phyloP scores from a whole-genome alignment of 53 echinoderm and acorn worm species.

The Astropecten irregularis region DNA sequence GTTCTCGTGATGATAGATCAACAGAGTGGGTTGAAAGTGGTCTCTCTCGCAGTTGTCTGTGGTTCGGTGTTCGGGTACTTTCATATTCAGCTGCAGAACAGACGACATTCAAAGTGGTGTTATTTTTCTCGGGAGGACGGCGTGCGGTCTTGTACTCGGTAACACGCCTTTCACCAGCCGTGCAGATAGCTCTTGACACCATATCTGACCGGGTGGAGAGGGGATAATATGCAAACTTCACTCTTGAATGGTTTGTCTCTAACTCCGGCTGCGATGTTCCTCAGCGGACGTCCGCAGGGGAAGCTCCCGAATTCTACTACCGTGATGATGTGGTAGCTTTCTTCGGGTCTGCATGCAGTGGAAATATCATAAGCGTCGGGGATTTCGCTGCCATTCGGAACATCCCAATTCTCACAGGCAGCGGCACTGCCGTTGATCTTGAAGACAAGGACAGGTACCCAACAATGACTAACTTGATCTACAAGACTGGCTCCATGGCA shows the following conservation, averaged over 20 bases:
- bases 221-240: slow-evolving; percentile 71
- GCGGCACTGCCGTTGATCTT: slow-evolving; percentile 17
- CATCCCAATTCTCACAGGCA: slow-evolving; percentile 66
- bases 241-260: slow-evolving; percentile 20
- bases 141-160: neutral
- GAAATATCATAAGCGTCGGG: slow-evolving; percentile 59
- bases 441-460: slow-evolving; percentile 55
- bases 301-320: slow-evolving; percentile 33
- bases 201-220: slow-evolving; percentile 51
- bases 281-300: neutral
- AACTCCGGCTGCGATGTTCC: slow-evolving; percentile 9
- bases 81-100: neutral
- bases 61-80: too few relatives aligned
- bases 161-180: slow-evolving; percentile 50
- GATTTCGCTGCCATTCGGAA: slow-evolving; percentile 74
- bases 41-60: too few relatives aligned
- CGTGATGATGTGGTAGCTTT: slow-evolving; percentile 53
- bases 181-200: slow-evolving; percentile 76
- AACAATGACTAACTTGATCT: slow-evolving; percentile 35
- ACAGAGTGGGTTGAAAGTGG: too few relatives aligned
- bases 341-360: slow-evolving; percentile 81
- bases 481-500: slow-evolving; percentile 17
- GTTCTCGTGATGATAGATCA: too few relatives aligned
- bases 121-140: neutral
- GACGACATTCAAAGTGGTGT: neutral